These are phyloP conservation scores for Ferrisia virgata DNA, from an alignment of 2,888 invertebrate genomes.

Conservation along the genomic window DNA sequence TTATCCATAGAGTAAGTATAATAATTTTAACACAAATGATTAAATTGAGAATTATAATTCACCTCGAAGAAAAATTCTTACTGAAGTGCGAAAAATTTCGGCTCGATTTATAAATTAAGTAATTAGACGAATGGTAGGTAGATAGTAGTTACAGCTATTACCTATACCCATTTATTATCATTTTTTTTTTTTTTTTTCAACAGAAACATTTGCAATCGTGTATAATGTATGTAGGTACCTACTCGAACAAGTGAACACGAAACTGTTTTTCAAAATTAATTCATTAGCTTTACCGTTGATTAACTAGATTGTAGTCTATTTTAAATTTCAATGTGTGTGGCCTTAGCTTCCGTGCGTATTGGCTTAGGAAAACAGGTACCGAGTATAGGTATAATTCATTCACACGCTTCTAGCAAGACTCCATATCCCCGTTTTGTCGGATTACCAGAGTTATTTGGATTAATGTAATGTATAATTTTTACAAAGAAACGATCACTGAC, in stretches of 20 bases:
- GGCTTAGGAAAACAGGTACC: neutral
- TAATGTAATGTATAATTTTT: conserved; percentile 3
- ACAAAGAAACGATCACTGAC: neutral
- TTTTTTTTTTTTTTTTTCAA: neutral
- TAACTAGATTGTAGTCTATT: neutral
- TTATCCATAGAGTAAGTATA: too few relatives aligned
- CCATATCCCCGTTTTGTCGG: neutral
- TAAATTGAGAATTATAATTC: too few relatives aligned
- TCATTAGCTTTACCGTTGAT: neutral
- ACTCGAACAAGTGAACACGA: neutral
- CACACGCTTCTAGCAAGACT: neutral
- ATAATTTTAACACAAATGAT: too few relatives aligned
- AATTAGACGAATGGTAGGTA: too few relatives aligned
- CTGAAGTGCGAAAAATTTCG: too few relatives aligned
- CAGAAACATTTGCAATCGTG: neutral
- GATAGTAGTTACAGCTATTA: too few relatives aligned
- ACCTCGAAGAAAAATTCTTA: too few relatives aligned
- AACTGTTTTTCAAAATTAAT: neutral
- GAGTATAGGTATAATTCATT: neutral
- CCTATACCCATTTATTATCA: too few relatives aligned
- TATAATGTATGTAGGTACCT: neutral
- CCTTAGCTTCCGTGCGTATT: conserved; percentile 10
- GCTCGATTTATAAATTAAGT: too few relatives aligned
- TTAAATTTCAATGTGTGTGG: conserved; percentile 16
- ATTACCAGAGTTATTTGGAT: neutral